Evolutionary conservation across 1,140 invertebrate species (phyloP).

Genomic region (Thereuonema tuberculata): DNA sequence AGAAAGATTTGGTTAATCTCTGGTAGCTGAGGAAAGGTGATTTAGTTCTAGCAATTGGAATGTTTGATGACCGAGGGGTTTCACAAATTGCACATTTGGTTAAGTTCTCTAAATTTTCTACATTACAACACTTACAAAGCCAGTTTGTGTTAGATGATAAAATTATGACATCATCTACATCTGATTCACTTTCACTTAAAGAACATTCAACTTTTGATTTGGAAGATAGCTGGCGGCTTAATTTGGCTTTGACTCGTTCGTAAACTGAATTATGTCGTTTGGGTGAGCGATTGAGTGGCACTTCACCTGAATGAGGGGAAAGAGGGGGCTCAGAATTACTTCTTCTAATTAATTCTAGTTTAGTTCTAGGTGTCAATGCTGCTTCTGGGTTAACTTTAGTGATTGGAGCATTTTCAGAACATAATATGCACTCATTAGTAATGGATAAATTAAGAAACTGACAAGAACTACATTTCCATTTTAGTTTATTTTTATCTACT

Average conservation of each 20-base stretch:
- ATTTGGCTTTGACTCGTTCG: constrained; percentile 43
- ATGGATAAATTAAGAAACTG: constrained; percentile 4
- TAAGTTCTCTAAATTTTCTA: constrained; percentile 37
- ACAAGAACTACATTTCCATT: constrained; percentile 14
- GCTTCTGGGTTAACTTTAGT: neutral
- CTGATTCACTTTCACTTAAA: constrained; percentile 22
- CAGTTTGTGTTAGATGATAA: constrained; percentile 25
- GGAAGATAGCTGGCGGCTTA: constrained; percentile 40
- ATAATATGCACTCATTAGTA: constrained; percentile 12
- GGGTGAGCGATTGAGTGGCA: constrained; percentile 30
- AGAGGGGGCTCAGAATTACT: neutral
- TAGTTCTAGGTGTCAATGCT: neutral
- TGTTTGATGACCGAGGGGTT: constrained; percentile 31
- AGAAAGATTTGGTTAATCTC: constrained; percentile 6
- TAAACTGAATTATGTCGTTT: constrained; percentile 42
- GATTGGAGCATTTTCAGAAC: neutral
- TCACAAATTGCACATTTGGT: constrained; percentile 48
- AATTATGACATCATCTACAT: constrained; percentile 11
- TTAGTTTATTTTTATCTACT: neutral
- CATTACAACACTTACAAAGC: constrained; percentile 44
- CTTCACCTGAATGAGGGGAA: neutral
- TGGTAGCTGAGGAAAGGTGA: constrained; percentile 22
- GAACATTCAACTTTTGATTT: too few relatives aligned
- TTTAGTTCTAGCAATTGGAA: constrained; percentile 23
- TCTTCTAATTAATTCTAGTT: neutral